Base-by-base conservation (phyloP, 2,797 vertebrate genomes). In the Brotogeris chrysoptera region DNA sequence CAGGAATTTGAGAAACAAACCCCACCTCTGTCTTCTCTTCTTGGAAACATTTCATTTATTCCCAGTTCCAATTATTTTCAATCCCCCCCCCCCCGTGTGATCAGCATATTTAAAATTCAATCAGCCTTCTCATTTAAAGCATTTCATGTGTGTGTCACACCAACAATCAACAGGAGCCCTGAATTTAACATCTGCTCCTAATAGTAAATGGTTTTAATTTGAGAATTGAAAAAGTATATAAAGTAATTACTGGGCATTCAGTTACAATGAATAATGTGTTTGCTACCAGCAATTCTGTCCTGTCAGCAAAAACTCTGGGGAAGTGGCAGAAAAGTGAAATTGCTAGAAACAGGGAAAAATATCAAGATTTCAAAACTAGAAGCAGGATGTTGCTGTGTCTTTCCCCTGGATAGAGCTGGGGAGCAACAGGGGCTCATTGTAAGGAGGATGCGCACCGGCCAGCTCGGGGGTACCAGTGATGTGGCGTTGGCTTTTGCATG, bases 171-270 rank as follows among this genome's bases (percentile, higher is more conserved):
- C 96, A 97, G 95, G 93, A 95, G 38, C 91, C 97, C 88, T n/a
- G 11, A 97, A 95, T 97, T 97, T 97, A 98, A 97, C 97, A 97
- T 97, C 97, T 98, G 97, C 91, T 98, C 93, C 72, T 96, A 94
- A 92, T 73, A 97, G 87, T 96, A 96, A 97, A 96, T 90, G 92
- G 92, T 88, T 97, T 97, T 95, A 97, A 97, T 97, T 88, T 95
- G 95, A 97, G 95, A 97, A 97, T 46, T 78, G 94, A 96, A 98
- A 97, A 97, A 97, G 96, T 94, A 94, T 30, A 93, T 47, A 34
- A 96, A 60, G 39, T 96, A 95, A 97, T 97, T 97, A 97, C 72
- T 66, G 97, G 95, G 80, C 36, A 83, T 89, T 97, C 96, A 90
- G 41, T 70, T 71, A 44, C 94, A 53, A 74, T 96, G 97, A 97